Percentiles rank a stretch among this genome's conserved stretches.
Conservation (phyloP, 1,140 invertebrate genomes). For the Condylostylus longicornis region DNA sequence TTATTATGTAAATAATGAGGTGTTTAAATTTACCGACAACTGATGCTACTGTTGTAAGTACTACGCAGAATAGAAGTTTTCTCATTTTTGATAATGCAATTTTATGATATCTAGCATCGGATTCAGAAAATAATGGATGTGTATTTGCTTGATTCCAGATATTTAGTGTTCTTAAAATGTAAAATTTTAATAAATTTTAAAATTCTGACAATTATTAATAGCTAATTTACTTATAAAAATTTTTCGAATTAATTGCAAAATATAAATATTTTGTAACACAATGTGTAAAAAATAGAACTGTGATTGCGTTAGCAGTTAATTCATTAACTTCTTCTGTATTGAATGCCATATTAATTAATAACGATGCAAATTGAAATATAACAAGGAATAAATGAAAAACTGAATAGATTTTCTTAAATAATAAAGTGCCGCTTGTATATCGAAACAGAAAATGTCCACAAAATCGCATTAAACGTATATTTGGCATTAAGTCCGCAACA, state of each 20-base stretch:
- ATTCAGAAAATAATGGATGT: constrained; percentile 70
- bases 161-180: constrained; percentile 41
- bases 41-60: constrained; percentile 41
- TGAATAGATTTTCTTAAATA: constrained; percentile 44
- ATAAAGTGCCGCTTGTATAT: constrained; percentile 45
- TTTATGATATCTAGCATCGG: constrained; percentile 57
- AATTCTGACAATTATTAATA: neutral
- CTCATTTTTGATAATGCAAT: constrained; percentile 61
- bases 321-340: constrained; percentile 65
- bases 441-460: constrained; percentile 64
- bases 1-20: constrained; percentile 1
- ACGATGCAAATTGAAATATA: constrained; percentile 45
- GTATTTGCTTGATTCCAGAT: constrained; percentile 69
- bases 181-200: neutral
- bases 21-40: constrained; percentile 38
- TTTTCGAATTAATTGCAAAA: constrained; percentile 53
- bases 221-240: constrained; percentile 49
- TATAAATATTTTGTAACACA: constrained; percentile 57
- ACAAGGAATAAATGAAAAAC: constrained; percentile 44
- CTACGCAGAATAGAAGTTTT: constrained; percentile 50
- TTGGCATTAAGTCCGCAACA: constrained; percentile 66
- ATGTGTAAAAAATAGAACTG: constrained; percentile 63
- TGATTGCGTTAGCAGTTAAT: constrained; percentile 65
- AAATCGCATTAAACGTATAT: constrained; percentile 59
- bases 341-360: constrained; percentile 48